Conservation (phyloP, 2,888 invertebrate genomes). For the Macrophya annulata region DNA sequence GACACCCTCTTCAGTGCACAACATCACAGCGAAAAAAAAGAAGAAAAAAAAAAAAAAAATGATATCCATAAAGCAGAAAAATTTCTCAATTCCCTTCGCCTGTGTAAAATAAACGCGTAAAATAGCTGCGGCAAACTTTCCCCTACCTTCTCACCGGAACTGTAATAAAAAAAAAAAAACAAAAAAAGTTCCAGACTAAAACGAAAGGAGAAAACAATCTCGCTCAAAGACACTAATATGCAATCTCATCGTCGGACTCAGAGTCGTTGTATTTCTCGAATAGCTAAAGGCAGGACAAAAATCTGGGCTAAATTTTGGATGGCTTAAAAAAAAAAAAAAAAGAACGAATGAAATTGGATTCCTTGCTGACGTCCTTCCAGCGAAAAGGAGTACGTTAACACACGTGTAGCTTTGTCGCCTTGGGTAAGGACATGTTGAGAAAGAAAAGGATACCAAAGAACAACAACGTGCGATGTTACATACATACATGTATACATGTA, state of each 20-base stretch:
- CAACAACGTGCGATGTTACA: neutral
- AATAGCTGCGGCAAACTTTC: neutral
- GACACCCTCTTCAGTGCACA: slow-evolving; percentile 21
- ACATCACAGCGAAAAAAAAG: neutral
- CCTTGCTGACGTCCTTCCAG: too few species aligned
- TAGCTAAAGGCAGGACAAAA: too few species aligned
- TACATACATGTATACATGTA: neutral
- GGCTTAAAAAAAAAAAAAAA: neutral
- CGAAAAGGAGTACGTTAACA: neutral
- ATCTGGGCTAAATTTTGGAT: neutral
- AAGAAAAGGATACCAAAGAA: neutral
- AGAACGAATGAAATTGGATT: neutral
- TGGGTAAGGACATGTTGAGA: neutral
- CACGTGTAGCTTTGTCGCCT: neutral
- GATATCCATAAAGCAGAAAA: slow-evolving; percentile 34
- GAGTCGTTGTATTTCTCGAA: neutral
- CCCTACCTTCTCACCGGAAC: neutral
- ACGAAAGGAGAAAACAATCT: neutral
- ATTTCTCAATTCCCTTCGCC: neutral
- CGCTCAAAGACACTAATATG: neutral
- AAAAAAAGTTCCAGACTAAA: neutral
- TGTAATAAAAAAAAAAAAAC: neutral
- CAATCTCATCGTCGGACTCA: neutral
- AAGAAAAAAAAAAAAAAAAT: neutral
- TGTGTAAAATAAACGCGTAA: neutral